Percentiles rank a stretch among this genome's conserved stretches.
phyloP scores from a whole-genome alignment of 2,113 vertebrate genomes.

The Embiotoca jacksoni region DNA sequence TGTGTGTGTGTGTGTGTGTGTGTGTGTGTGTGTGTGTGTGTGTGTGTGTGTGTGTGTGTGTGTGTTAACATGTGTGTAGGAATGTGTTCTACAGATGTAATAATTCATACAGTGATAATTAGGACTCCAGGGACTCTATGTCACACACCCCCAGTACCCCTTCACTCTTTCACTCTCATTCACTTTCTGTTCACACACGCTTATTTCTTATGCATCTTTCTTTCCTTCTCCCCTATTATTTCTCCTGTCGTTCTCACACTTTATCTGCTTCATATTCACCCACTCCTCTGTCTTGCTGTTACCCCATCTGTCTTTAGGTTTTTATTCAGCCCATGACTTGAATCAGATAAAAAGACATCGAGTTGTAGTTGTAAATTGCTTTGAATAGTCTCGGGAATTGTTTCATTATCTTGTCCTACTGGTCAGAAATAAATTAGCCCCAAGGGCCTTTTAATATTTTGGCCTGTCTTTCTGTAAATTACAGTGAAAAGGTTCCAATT shows the following conservation, averaged over 20 bases:
- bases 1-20: constrained; percentile 19
- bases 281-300: constrained; percentile 4
- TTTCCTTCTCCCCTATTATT: constrained; percentile 41
- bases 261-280: constrained; percentile 47
- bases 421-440: constrained; percentile 30
- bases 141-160: constrained; percentile 65
- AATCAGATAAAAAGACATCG: constrained; percentile 22
- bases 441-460: neutral
- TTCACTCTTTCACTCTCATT: constrained; percentile 48
- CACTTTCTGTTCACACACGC: constrained; percentile 23
- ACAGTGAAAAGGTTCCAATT: neutral
- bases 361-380: constrained; percentile 32
- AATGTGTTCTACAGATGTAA: constrained; percentile 73
- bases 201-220: constrained; percentile 26
- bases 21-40: constrained; percentile 51
- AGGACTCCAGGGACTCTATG: constrained; percentile 75
- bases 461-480: constrained; percentile 10
- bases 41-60: constrained; percentile 36
- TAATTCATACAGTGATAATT: constrained; percentile 84
- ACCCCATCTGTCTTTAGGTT: constrained; percentile 8
- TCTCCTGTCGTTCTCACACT: constrained; percentile 47
- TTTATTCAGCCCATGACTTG: constrained; percentile 29
- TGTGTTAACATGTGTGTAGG: constrained; percentile 45
- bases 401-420: constrained; percentile 17
- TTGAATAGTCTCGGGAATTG: constrained; percentile 15